These are phyloP conservation scores for Sarcophaga peregrina DNA, from an alignment of 1,140 invertebrate species.

Conservation along the genomic window DNA sequence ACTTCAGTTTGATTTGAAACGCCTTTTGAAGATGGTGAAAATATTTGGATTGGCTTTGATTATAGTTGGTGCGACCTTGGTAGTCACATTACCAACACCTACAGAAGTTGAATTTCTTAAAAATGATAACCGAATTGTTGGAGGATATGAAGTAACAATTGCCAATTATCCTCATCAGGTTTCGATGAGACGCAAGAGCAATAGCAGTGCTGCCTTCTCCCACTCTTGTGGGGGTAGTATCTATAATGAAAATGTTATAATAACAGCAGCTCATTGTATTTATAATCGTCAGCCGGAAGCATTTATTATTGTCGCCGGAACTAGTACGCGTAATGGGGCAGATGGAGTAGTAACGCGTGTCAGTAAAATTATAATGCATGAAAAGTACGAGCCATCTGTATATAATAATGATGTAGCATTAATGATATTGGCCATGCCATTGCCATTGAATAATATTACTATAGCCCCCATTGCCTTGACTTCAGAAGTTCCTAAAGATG, in stretches of 20 bases:
- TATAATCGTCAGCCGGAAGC: slow-evolving; percentile 49
- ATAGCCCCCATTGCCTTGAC: slow-evolving; percentile 50
- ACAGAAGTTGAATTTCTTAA: slow-evolving; percentile 34
- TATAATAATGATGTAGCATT: slow-evolving; percentile 58
- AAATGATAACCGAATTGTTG: slow-evolving; percentile 63
- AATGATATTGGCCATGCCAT: slow-evolving; percentile 49
- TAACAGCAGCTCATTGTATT: slow-evolving; percentile 74
- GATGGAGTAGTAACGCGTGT: slow-evolving; percentile 54
- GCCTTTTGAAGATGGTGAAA: background rate
- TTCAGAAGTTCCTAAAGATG: slow-evolving; percentile 41
- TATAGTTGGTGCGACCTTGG: background rate
- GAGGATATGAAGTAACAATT: slow-evolving; percentile 71
- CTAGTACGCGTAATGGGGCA: slow-evolving; percentile 48
- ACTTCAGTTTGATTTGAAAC: background rate
- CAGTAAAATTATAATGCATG: slow-evolving; percentile 51
- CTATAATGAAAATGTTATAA: slow-evolving; percentile 67
- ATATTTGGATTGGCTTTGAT: background rate
- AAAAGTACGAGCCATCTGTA: slow-evolving; percentile 53
- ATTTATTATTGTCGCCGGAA: slow-evolving; percentile 55
- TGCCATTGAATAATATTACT: slow-evolving; percentile 46
- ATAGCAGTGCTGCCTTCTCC: slow-evolving; percentile 46
- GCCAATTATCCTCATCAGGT: slow-evolving; percentile 55
- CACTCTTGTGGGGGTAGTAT: slow-evolving; percentile 72
- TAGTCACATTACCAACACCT: slow-evolving; percentile 69
- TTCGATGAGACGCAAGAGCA: slow-evolving; percentile 53